These are phyloP conservation scores for Tetropium fuscum DNA, from an alignment of 2,888 invertebrate genomes.

Conservation along the genomic window DNA sequence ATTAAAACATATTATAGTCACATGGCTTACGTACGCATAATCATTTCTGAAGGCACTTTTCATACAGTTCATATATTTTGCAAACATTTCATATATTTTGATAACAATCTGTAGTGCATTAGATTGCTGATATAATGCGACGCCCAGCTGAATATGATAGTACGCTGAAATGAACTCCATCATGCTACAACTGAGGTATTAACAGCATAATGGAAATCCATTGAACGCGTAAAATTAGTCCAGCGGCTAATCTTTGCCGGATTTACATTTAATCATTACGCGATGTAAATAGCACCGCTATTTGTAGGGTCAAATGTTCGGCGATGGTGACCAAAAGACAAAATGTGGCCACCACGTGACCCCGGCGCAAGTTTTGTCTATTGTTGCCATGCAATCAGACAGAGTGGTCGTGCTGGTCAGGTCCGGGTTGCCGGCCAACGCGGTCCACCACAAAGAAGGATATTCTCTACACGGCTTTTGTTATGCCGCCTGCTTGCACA, in stretches of 20 bases:
- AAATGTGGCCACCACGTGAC: slow-evolving; percentile 55
- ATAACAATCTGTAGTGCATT: too few relatives aligned
- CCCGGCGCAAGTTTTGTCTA: slow-evolving; percentile 52
- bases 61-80: too few relatives aligned
- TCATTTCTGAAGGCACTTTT: too few relatives aligned
- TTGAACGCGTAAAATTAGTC: slow-evolving; percentile 1
- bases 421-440: slow-evolving; percentile 37
- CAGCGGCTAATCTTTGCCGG: slow-evolving; percentile 8
- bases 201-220: background rate
- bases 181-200: too few relatives aligned
- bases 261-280: slow-evolving; percentile 29
- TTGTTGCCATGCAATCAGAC: slow-evolving; percentile 54
- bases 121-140: too few relatives aligned
- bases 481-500: slow-evolving; percentile 17
- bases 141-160: too few relatives aligned
- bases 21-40: too few relatives aligned
- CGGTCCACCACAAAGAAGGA: slow-evolving; percentile 47
- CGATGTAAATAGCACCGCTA: slow-evolving; percentile 27
- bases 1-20: too few relatives aligned
- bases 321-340: slow-evolving; percentile 41
- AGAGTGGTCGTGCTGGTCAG: slow-evolving; percentile 57
- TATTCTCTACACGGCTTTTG: slow-evolving; percentile 34
- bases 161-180: too few relatives aligned
- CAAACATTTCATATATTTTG: too few relatives aligned
- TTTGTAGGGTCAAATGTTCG: slow-evolving; percentile 26